These are phyloP conservation scores for Tinea trinotella DNA, from an alignment of 2,888 invertebrate species.

Conservation along the genomic window DNA sequence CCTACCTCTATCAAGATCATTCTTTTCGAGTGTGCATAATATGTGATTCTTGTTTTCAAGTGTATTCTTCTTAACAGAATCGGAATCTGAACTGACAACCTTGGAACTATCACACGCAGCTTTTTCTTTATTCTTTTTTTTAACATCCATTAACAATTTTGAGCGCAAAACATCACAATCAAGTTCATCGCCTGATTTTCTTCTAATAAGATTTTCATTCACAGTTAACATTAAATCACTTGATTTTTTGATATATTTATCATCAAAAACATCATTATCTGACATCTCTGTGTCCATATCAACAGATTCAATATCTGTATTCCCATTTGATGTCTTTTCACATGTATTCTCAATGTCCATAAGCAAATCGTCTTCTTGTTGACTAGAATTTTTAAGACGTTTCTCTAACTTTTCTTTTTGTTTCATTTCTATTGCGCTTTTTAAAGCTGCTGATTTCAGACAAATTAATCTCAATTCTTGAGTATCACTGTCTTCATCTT, in stretches of 20 bases:
- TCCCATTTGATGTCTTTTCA: constrained; percentile 44
- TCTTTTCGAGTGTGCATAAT: too few species aligned
- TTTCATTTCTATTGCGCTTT: constrained; percentile 75
- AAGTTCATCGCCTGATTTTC: constrained; percentile 21
- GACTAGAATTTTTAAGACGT: constrained; percentile 35
- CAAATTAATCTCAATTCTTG: constrained; percentile 76
- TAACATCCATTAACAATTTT: constrained; percentile 50
- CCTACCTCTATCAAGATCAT: too few species aligned
- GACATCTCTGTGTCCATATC: constrained; percentile 65
- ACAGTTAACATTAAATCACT: constrained; percentile 21
- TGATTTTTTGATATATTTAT: constrained; percentile 30
- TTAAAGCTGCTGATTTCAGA: constrained; percentile 77
- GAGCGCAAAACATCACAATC: constrained; percentile 75
- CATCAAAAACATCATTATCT: constrained; percentile 47
- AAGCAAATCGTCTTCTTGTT: too few species aligned
- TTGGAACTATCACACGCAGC: neutral
- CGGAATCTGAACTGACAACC: neutral
- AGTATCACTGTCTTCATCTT: constrained; percentile 75
- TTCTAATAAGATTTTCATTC: neutral
- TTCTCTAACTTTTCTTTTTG: constrained; percentile 54
- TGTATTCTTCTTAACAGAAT: neutral
- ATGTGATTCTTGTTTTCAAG: neutral
- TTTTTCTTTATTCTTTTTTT: neutral
- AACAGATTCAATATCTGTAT: constrained; percentile 64
- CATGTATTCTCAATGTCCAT: constrained; percentile 18